Conservation (phyloP, 2,888 invertebrate genomes). For the Hypercompe scribonia region DNA sequence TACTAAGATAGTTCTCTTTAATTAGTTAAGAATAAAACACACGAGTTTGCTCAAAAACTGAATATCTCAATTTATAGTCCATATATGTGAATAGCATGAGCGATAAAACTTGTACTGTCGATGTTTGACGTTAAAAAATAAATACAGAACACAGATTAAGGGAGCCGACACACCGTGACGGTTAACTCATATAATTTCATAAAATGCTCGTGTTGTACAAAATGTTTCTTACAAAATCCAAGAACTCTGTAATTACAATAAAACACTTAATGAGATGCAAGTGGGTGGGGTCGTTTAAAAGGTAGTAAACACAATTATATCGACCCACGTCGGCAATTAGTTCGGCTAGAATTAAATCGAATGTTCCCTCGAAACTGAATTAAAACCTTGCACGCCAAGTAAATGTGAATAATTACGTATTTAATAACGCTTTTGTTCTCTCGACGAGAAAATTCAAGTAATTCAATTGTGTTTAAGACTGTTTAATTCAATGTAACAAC, state of each 20-base stretch:
- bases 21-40: slow-evolving; percentile 3
- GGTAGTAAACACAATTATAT: slow-evolving; percentile 85
- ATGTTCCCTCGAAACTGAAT: slow-evolving; percentile 74
- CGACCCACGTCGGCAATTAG: slow-evolving; percentile 84
- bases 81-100: slow-evolving; percentile 5
- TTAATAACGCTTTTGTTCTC: slow-evolving; percentile 87
- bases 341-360: slow-evolving; percentile 85
- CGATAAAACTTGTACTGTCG: background rate
- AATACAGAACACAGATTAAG: slow-evolving; percentile 43
- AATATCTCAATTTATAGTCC: background rate
- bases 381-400: slow-evolving; percentile 84
- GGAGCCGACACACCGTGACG: slow-evolving; percentile 47
- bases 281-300: slow-evolving; percentile 84
- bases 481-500: slow-evolving; percentile 80
- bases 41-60: background rate
- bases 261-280: slow-evolving; percentile 71
- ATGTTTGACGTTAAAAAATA: slow-evolving; percentile 34
- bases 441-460: slow-evolving; percentile 85
- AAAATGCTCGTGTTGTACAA: slow-evolving; percentile 55
- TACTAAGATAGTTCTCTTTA: background rate
- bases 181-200: slow-evolving; percentile 53
- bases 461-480: slow-evolving; percentile 86
- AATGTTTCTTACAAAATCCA: slow-evolving; percentile 53
- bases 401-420: slow-evolving; percentile 86
- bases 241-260: slow-evolving; percentile 64